These are phyloP conservation scores for Carcinoscorpius rotundicauda DNA, from an alignment of 1,140 invertebrate species.

Conservation along the genomic window DNA sequence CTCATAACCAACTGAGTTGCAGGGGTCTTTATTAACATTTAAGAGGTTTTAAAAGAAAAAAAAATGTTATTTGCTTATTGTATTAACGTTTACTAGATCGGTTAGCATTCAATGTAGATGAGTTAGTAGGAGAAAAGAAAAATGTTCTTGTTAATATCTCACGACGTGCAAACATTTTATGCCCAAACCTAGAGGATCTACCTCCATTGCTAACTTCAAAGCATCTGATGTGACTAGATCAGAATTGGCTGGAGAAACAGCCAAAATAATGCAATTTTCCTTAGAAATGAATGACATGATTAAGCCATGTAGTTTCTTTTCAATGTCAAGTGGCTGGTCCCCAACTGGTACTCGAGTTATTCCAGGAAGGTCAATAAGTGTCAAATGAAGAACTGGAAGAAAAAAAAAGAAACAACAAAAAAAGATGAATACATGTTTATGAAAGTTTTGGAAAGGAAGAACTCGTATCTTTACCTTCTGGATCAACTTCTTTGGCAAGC, in stretches of 20 bases:
- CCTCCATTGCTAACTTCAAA: slow-evolving; percentile 84
- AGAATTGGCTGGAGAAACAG: slow-evolving; percentile 83
- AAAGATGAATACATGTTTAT: neutral
- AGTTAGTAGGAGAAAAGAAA: no score
- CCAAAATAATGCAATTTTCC: slow-evolving; percentile 86
- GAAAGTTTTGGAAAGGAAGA: no score
- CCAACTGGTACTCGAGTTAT: slow-evolving; percentile 52
- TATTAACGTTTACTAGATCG: no score
- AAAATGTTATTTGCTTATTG: no score
- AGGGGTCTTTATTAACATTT: no score
- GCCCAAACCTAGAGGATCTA: slow-evolving; percentile 60
- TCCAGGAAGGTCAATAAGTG: slow-evolving; percentile 19
- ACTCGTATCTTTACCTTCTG: slow-evolving; percentile 44
- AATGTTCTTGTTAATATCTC: no score
- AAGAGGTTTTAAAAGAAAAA: no score
- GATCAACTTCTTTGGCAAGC: slow-evolving; percentile 87
- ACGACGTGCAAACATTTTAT: no score
- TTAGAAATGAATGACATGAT: slow-evolving; percentile 86
- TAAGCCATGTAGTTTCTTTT: slow-evolving; percentile 83
- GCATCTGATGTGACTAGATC: slow-evolving; percentile 94
- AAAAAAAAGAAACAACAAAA: slow-evolving; percentile 2
- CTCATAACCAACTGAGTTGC: no score
- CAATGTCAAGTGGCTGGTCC: slow-evolving; percentile 86
- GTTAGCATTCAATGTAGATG: no score
- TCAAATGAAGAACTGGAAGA: slow-evolving; percentile 20